phyloP scores from a whole-genome alignment of 2,797 vertebrate genomes.

The Mustela erminea region DNA sequence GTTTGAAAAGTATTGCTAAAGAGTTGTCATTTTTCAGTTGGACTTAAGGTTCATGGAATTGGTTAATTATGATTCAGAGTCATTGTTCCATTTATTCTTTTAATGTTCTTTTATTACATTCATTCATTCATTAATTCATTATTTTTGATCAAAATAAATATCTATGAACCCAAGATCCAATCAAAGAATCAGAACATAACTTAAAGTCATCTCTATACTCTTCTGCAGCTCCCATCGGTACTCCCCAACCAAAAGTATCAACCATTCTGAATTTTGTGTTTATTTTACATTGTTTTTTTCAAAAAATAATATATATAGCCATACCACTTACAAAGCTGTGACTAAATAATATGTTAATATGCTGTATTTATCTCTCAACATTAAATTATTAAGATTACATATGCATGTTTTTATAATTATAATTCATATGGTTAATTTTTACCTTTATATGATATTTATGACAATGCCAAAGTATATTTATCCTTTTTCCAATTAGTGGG shows the following conservation, averaged over 20 bases:
- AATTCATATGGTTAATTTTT: conserved; percentile 9
- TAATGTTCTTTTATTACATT: not conserved
- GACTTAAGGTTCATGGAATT: not conserved
- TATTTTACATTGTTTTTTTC: conserved; percentile 10
- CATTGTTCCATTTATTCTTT: not conserved
- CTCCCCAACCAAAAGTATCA: not conserved
- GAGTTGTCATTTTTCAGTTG: not conserved
- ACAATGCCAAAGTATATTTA: not conserved
- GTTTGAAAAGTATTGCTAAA: conserved; percentile 9
- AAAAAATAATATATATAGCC: not conserved
- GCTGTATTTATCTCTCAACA: not conserved
- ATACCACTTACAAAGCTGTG: not conserved
- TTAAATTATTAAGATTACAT: not conserved
- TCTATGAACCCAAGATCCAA: not conserved
- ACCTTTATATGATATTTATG: not conserved
- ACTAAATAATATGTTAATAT: not conserved
- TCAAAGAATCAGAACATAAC: not conserved
- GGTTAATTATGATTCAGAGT: not conserved
- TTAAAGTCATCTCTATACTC: not conserved
- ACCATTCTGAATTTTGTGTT: conserved; percentile 10
- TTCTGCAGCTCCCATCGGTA: not conserved
- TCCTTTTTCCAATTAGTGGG: not conserved
- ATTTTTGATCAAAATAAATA: conserved; percentile 36
- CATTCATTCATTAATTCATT: not conserved
- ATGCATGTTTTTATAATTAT: not conserved